phyloP scores from a whole-genome alignment of 1,140 invertebrate species.

The Gerris buenoi region DNA sequence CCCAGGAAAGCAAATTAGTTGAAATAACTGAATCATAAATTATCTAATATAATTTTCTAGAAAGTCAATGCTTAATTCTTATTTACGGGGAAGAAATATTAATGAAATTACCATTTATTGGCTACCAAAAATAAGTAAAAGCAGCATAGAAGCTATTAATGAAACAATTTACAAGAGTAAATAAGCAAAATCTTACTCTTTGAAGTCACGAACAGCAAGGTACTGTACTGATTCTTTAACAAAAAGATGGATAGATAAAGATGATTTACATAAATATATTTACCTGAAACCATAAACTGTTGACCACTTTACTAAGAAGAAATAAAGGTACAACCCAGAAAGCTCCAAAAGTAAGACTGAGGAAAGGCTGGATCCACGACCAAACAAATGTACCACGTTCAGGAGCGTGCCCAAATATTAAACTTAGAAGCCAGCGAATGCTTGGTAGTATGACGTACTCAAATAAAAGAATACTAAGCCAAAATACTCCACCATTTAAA shows the following conservation, averaged over 20 bases:
- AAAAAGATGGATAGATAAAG: not conserved
- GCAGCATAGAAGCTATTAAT: no score
- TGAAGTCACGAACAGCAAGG: not conserved
- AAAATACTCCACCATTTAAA: conserved; percentile 74
- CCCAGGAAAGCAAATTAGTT: no score
- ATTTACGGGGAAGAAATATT: no score
- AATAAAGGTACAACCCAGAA: conserved; percentile 83
- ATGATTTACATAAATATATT: conserved; percentile 21
- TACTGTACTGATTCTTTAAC: not conserved
- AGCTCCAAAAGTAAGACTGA: conserved; percentile 62
- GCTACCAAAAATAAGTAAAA: no score
- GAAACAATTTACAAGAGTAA: not conserved
- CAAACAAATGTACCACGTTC: conserved; percentile 45
- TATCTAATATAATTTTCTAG: no score
- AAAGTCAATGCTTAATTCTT: no score
- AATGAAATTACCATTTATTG: no score
- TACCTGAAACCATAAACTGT: conserved; percentile 85
- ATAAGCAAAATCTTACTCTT: not conserved
- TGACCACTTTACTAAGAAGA: conserved; percentile 72
- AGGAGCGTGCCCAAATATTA: conserved; percentile 53
- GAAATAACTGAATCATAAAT: no score
- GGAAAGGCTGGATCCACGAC: conserved; percentile 60
- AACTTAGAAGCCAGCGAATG: conserved; percentile 47
- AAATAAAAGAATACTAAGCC: conserved; percentile 63
- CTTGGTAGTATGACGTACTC: conserved; percentile 55